Evolutionary conservation across 2,888 invertebrate genomes (phyloP), one percentile per base, ranked within the genome.

Genomic region (Timema podura): DNA sequence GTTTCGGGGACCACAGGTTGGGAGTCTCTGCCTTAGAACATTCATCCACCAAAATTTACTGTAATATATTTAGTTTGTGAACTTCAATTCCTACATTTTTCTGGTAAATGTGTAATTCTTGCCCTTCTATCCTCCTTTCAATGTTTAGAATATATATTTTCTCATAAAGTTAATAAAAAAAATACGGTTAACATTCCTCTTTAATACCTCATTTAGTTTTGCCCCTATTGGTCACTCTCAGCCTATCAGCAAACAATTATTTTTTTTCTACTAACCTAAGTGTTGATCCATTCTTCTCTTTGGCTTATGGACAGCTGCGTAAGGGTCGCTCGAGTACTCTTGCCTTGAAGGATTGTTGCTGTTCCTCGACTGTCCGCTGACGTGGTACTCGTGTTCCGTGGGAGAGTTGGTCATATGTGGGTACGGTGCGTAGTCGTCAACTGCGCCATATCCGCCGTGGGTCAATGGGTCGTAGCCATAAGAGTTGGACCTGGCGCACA

Each of bases 271-370:
- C 88, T 87, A 80, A 95, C 94, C 94, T 82, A 93, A 90, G 83
- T 93, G 93, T 80, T 91, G 91, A 79, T 92, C 92, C 80, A 92
- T 88, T 76, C 92, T 86, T 82, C 93, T 94, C 86, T 93, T 93
- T 76, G 93, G 93, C 83, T 94, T 94, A 81, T 93, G 93, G 75
- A 94, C 93, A 74, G 93, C 91, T 74, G 92, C 92, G 82, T 94
- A 94, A 8, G 93, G 93, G 83, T 94, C 93, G 76, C 89, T 73
- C 68, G 68, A 89, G 84, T 93, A 93, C 81, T 93, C 92, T 83
- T 93, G 93, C 73, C 93, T 87, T 79, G 92, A 92, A 75, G 92
- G 91, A 83, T 91, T 92, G 46, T 68, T 48, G 49, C 65, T 65
- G 54, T 65, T 16, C 45, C 68, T 49, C 11, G 59, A 83, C 91